Conservation (phyloP, 2,888 invertebrate genomes). For the Drosophila percnosoma region DNA sequence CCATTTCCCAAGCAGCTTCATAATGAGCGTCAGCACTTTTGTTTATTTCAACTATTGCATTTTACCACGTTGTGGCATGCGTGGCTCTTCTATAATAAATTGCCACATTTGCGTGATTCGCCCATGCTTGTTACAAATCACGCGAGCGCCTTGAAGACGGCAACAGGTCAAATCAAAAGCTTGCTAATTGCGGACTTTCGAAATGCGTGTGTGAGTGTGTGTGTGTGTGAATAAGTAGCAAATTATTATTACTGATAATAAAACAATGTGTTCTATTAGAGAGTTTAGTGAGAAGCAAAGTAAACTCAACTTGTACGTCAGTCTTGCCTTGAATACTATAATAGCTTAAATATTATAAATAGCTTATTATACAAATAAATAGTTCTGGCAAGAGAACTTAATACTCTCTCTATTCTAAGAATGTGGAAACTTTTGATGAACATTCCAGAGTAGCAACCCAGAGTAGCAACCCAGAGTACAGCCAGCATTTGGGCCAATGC, state of each 20-base stretch:
- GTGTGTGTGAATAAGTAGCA: slow-evolving; percentile 9
- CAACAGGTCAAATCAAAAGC: slow-evolving; percentile 60
- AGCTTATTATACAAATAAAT: too few relatives aligned
- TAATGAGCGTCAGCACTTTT: slow-evolving; percentile 17
- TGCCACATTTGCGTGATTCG: slow-evolving; percentile 59
- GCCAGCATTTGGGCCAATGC: slow-evolving; percentile 14
- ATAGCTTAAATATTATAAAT: too few relatives aligned
- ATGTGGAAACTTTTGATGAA: background rate
- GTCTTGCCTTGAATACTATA: background rate
- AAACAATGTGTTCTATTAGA: background rate
- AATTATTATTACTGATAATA: background rate
- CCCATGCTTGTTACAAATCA: slow-evolving; percentile 38
- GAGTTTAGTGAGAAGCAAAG: background rate
- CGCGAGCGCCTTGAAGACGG: slow-evolving; percentile 49
- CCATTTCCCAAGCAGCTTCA: background rate
- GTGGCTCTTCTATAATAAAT: slow-evolving; percentile 48
- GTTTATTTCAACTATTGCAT: slow-evolving; percentile 48
- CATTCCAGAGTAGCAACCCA: slow-evolving; percentile 1
- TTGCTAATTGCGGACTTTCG: slow-evolving; percentile 16
- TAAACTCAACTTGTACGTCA: background rate
- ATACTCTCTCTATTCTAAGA: background rate
- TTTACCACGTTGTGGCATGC: slow-evolving; percentile 28
- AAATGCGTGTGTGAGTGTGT: background rate
- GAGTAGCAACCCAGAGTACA: slow-evolving; percentile 37
- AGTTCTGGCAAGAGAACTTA: background rate